phyloP scores from a whole-genome alignment of 2,797 vertebrate species.

The Sylvilagus floridanus region DNA sequence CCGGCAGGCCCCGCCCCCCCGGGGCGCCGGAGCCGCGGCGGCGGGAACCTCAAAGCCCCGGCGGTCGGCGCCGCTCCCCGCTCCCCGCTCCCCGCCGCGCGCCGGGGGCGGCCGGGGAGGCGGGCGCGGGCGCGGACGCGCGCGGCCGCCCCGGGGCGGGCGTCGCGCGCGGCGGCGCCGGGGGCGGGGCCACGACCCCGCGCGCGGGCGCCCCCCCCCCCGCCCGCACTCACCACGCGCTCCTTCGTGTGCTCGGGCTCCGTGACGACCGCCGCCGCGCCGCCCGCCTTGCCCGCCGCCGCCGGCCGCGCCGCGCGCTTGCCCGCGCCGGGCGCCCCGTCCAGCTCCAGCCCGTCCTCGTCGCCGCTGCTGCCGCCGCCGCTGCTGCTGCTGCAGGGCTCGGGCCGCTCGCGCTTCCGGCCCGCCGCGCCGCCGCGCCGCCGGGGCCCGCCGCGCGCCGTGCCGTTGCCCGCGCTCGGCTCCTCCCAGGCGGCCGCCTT shows the following conservation, averaged over 20 bases:
- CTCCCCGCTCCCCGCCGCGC: constrained; percentile 76
- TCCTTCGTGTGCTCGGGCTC: constrained; percentile 89
- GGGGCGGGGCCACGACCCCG: constrained; percentile 81
- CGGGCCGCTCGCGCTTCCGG: constrained; percentile 82
- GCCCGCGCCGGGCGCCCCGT: constrained; percentile 80
- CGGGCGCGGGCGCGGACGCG: neutral
- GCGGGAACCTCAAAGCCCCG: constrained; percentile 84
- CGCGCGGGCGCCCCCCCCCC: constrained; percentile 2
- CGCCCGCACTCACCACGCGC: constrained; percentile 85
- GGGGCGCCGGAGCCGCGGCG: constrained; percentile 77
- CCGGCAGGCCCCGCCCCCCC: constrained; percentile 74
- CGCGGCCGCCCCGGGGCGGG: constrained; percentile 27
- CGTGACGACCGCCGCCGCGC: constrained; percentile 84
- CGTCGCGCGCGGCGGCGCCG: constrained; percentile 59
- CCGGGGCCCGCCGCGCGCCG: constrained; percentile 79
- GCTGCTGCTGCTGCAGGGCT: constrained; percentile 86
- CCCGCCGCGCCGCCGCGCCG: constrained; percentile 79
- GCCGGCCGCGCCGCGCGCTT: constrained; percentile 78
- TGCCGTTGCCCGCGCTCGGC: constrained; percentile 83
- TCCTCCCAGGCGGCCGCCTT: constrained; percentile 85
- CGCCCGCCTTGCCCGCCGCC: constrained; percentile 76
- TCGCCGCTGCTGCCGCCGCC: constrained; percentile 86
- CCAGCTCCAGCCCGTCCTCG: constrained; percentile 83
- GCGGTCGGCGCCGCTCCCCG: constrained; percentile 73
- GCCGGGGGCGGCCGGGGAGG: neutral